Conservation (phyloP, 1,140 invertebrate genomes). For the roundworm (Caenorhabditis elegans) region DNA sequence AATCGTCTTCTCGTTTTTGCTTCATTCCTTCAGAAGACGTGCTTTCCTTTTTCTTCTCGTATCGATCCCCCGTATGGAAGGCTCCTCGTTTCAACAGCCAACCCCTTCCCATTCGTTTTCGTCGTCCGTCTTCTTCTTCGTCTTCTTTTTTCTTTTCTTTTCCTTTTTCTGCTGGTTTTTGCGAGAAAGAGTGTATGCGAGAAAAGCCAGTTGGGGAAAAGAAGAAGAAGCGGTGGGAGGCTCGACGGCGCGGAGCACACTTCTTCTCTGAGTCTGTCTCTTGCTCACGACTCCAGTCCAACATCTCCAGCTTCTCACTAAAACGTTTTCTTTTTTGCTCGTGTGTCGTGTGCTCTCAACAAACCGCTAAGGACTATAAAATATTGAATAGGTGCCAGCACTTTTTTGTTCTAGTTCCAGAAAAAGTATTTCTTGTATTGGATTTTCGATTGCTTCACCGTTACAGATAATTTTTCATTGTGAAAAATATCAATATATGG, state of each 20-base stretch:
- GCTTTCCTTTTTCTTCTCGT: background rate
- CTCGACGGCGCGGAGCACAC: conserved; percentile 9
- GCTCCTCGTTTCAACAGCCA: conserved; percentile 2
- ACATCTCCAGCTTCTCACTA: background rate
- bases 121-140: conserved; percentile 12
- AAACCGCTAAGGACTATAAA: conserved; percentile 18
- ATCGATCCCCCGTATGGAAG: conserved; percentile 19
- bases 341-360: background rate
- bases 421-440: too few species aligned
- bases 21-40: conserved; percentile 13
- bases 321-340: conserved; percentile 10
- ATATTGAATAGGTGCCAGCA: conserved; percentile 24
- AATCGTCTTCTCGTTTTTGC: conserved; percentile 29
- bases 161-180: background rate
- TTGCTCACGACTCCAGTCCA: background rate
- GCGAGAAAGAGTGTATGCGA: conserved; percentile 20
- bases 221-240: conserved; percentile 13
- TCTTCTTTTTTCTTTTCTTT: background rate
- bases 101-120: conserved; percentile 17
- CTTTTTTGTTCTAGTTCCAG: background rate
- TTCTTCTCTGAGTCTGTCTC: background rate
- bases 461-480: too few species aligned
- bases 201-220: conserved; percentile 12
- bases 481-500: too few species aligned
- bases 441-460: too few species aligned